A percentile compares a stretch with the other conserved stretches of the same genome.
phyloP scores from a whole-genome alignment of 2,888 invertebrate genomes.

The Dysmachus trigonus region DNA sequence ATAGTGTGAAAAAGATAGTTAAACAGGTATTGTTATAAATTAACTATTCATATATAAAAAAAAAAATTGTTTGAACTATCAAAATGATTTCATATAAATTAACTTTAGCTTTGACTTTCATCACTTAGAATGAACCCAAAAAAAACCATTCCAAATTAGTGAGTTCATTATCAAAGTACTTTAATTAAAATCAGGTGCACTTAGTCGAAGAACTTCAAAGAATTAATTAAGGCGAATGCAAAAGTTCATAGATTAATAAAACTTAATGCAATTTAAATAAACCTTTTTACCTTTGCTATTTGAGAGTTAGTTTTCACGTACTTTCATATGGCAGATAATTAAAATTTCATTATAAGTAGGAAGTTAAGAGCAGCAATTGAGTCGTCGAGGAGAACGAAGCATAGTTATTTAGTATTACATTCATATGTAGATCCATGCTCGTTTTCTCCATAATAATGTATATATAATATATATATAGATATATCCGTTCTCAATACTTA shows the following conservation, averaged over 20 bases:
- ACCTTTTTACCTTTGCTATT: neutral
- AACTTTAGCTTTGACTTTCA: neutral
- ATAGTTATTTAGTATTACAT: neutral
- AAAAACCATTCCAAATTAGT: neutral
- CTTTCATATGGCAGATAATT: slow-evolving; percentile 20
- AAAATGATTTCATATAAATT: neutral
- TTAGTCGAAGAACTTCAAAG: neutral
- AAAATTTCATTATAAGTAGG: slow-evolving; percentile 27
- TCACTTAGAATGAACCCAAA: neutral
- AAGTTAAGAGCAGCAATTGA: slow-evolving; percentile 10
- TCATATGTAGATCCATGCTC: neutral
- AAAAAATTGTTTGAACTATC: neutral
- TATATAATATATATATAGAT: neutral
- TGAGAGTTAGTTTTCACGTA: neutral
- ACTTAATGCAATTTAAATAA: slow-evolving; percentile 6
- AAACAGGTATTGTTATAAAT: no score
- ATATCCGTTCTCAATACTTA: neutral
- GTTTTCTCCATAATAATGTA: neutral
- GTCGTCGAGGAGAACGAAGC: neutral
- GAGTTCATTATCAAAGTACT: neutral
- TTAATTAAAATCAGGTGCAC: neutral
- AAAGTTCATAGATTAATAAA: neutral
- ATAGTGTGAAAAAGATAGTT: no score
- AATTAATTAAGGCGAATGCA: neutral
- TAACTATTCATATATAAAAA: no score